Evolutionary conservation across 2,888 invertebrate genomes (phyloP).

Genomic region (Leptopterna dolabrata): DNA sequence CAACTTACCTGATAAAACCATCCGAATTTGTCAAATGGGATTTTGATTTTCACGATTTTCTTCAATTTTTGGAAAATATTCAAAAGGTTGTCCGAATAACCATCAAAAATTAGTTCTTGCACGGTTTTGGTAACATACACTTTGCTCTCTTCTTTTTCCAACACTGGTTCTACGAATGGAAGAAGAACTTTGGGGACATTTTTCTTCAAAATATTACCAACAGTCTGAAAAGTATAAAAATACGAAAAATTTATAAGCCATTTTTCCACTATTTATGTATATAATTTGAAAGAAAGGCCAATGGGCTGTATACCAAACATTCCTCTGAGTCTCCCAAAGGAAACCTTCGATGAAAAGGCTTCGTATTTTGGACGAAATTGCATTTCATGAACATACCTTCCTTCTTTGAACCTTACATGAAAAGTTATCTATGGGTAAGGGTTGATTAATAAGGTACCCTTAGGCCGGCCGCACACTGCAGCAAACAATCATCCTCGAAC

Average conservation of each 20-base stretch:
- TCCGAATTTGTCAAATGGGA: conserved; percentile 80
- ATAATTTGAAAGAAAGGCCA: no score
- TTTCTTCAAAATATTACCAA: conserved; percentile 50
- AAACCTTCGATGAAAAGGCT: no score
- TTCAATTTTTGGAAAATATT: conserved; percentile 66
- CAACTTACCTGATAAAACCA: conserved; percentile 78
- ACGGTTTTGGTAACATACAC: conserved; percentile 72
- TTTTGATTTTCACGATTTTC: conserved; percentile 60
- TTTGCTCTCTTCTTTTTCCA: conserved; percentile 53
- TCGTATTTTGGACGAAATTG: no score
- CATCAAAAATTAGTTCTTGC: conserved; percentile 80
- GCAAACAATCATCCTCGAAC: no score
- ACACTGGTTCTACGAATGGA: conserved; percentile 44
- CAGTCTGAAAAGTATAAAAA: conserved; percentile 56
- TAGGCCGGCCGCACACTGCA: no score
- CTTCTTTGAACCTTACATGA: no score
- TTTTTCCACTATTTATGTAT: no score
- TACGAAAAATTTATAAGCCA: neutral
- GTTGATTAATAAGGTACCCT: no score
- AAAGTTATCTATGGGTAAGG: no score
- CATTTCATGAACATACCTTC: no score
- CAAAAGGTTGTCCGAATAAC: conserved; percentile 81
- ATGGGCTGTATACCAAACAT: no score
- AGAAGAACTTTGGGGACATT: conserved; percentile 27
- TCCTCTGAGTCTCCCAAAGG: no score